Conservation (phyloP, 2,113 vertebrate species). For the Condylura cristata region DNA sequence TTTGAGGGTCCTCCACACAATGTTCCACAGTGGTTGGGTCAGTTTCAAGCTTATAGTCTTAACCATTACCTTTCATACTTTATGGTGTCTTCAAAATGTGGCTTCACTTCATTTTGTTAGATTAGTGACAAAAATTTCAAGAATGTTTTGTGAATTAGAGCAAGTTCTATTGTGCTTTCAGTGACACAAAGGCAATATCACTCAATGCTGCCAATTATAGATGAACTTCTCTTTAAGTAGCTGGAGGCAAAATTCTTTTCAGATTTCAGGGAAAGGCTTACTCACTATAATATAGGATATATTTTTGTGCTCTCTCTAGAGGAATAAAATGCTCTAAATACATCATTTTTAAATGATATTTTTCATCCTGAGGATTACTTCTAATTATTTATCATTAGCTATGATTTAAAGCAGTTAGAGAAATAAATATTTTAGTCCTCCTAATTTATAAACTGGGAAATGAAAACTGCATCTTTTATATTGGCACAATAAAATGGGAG, state of each 20-base stretch:
- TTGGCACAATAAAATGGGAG: not conserved
- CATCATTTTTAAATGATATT: slow-evolving; percentile 42
- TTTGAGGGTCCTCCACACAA: no score
- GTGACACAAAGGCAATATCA: not conserved
- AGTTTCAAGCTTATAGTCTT: no score
- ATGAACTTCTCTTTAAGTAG: not conserved
- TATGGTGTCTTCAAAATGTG: not conserved
- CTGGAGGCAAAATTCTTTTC: not conserved
- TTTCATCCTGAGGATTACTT: slow-evolving; percentile 66
- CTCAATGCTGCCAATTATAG: not conserved
- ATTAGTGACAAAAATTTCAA: not conserved
- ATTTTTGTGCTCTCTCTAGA: not conserved
- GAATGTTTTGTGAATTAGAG: not conserved
- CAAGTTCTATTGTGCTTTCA: not conserved
- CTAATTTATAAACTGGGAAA: slow-evolving; percentile 42
- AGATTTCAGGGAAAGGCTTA: not conserved
- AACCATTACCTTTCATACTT: not conserved
- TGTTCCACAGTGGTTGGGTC: no score
- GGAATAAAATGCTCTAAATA: not conserved
- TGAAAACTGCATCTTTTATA: slow-evolving; percentile 46
- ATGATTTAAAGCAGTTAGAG: slow-evolving; percentile 55
- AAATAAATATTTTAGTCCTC: slow-evolving; percentile 46
- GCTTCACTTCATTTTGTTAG: not conserved
- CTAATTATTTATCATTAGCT: slow-evolving; percentile 67
- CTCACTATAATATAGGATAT: not conserved